phyloP scores from a whole-genome alignment of 2,888 invertebrate species.

The Acleris sparsana region DNA sequence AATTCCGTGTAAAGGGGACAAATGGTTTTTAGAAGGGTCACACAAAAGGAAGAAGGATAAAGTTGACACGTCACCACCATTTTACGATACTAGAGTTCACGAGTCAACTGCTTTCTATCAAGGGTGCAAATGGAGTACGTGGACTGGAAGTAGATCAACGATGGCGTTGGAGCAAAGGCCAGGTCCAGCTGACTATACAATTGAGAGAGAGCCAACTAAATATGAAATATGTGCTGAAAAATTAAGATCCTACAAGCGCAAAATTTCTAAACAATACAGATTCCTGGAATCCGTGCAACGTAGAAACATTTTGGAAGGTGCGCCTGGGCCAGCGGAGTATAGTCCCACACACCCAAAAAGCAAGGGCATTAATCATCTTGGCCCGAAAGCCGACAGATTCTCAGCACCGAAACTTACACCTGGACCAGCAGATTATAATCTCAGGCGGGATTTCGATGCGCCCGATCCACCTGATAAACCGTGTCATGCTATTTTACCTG shows the following conservation, averaged over 20 bases:
- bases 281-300: slow-evolving; percentile 67
- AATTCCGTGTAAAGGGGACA: slow-evolving; percentile 51
- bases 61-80: slow-evolving; percentile 52
- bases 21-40: slow-evolving; percentile 51
- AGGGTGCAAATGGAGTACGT: slow-evolving; percentile 70
- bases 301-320: slow-evolving; percentile 54
- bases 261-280: slow-evolving; percentile 63
- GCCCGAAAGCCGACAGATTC: slow-evolving; percentile 61
- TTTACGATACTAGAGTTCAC: slow-evolving; percentile 59
- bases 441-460: slow-evolving; percentile 64
- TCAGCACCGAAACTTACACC: slow-evolving; percentile 40
- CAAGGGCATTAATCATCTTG: slow-evolving; percentile 49
- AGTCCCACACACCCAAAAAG: slow-evolving; percentile 54
- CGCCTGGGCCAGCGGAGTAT: slow-evolving; percentile 66
- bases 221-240: slow-evolving; percentile 60
- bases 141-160: slow-evolving; percentile 17
- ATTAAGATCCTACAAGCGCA: slow-evolving; percentile 56
- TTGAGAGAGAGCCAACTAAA: slow-evolving; percentile 46
- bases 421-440: slow-evolving; percentile 59
- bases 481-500: slow-evolving; percentile 57
- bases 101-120: slow-evolving; percentile 63
- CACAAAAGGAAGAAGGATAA: slow-evolving; percentile 44
- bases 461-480: slow-evolving; percentile 42
- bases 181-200: slow-evolving; percentile 65
- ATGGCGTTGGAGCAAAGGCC: slow-evolving; percentile 49